Conservation (phyloP, 2,888 invertebrate species). For the Erebia epiphron region DNA sequence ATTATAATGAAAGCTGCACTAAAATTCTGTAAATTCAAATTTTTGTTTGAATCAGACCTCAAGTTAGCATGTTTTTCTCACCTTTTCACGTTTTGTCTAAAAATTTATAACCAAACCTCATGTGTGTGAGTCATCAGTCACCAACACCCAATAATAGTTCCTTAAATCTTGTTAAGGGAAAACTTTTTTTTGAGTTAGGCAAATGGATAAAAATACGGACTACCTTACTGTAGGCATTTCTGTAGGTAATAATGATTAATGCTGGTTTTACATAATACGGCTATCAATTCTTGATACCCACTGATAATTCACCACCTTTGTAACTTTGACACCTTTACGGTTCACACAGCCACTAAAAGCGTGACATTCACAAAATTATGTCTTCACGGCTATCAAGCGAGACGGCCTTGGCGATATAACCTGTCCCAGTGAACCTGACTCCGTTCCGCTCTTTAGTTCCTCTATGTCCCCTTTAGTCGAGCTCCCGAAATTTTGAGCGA, state of each 20-base stretch:
- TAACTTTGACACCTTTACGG: neutral
- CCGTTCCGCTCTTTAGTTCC: constrained; percentile 29
- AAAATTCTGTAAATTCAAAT: constrained; percentile 1
- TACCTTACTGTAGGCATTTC: neutral
- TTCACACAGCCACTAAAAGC: constrained; percentile 14
- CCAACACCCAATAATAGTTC: too few species aligned
- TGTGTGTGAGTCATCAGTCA: too few species aligned
- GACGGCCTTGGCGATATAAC: constrained; percentile 35
- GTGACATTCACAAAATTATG: constrained; percentile 21
- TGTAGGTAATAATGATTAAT: too few species aligned
- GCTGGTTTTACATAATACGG: too few species aligned
- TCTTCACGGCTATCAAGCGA: constrained; percentile 15
- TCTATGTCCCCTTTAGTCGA: constrained; percentile 4
- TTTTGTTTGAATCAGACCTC: neutral
- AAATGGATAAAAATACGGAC: too few species aligned
- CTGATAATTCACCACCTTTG: neutral
- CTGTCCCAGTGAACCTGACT: constrained; percentile 35
- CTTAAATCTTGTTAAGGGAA: too few species aligned
- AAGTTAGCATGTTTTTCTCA: neutral
- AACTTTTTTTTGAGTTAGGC: too few species aligned
- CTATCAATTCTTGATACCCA: too few species aligned
- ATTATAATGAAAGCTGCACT: neutral
- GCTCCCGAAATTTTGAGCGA: constrained; percentile 38
- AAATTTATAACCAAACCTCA: too few species aligned
- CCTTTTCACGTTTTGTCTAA: too few species aligned